Base-by-base conservation (phyloP, 1,140 invertebrate genomes). In the Bombus confusus region DNA sequence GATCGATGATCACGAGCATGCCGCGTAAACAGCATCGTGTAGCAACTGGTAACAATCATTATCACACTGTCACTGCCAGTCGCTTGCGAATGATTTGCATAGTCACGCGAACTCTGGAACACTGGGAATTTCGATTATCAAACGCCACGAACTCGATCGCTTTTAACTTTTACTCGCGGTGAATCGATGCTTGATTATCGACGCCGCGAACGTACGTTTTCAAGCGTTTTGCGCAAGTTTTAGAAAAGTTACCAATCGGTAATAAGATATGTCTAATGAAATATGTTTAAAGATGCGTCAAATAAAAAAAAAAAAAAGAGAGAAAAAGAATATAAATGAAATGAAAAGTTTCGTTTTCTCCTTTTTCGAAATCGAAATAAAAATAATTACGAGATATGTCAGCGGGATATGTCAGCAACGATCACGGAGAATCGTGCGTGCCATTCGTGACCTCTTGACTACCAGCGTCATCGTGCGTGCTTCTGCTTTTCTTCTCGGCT, bases 1-100 rank as follows among this genome's bases (percentile, higher is more conserved):
- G 88, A 87, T 87, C 83, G 88, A 89, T 79, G 74, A 75, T 87
- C 76, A 64, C 39, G 57, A 31, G n/a, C 13, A 37, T 34, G n/a
- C 31, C 86, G 86, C 47, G 71, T 79, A 87, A 89, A 82, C 78
- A 85, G 82, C 68, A 74, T 68, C 78, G 71, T 57, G 86, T 31
- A 28, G 79, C 66, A 79, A 86, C 80, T 86, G 80, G 77, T 80
- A 86, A 89, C 66, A 82, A 62, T 85, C 83, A 83, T 88, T 88
- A 89, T 83, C 79, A 88, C 84, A 76, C 74, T 79, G 86, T 88
- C 86, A 86, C 76, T 88, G 86, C 43, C 76, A 76, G 37, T 72
- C 43, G 62, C n/a, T 41, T 39, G 39, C 64, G 22, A 31, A n/a
- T 57, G 66, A 87, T 90, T 87, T 87, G 81, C 87, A 87, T 86